Evolutionary conservation across 1,140 invertebrate species (phyloP).

Genomic region (Micrasema minimum): DNA sequence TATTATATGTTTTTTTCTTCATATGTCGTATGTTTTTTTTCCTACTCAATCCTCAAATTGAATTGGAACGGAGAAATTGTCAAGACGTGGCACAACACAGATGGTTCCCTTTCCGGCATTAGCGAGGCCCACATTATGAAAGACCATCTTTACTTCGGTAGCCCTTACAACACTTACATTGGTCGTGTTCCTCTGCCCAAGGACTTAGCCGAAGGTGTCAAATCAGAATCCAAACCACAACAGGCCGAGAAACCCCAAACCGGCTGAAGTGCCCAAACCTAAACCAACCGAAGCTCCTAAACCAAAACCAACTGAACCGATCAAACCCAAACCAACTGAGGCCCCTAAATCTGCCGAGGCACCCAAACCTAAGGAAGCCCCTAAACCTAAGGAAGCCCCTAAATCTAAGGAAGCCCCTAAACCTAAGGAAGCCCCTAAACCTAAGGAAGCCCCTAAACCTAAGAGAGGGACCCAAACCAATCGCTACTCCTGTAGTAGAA

Average conservation of each 20-base stretch:
- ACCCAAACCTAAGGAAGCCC: conserved; percentile 49
- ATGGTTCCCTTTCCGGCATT: conserved; percentile 63
- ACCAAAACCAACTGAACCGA: conserved; percentile 43
- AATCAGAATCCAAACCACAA: conserved; percentile 57
- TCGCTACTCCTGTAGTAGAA: conserved; percentile 63
- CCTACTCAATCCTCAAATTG: conserved; percentile 70
- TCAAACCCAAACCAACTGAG: conserved; percentile 51
- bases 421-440: conserved; percentile 50
- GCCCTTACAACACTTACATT: conserved; percentile 76
- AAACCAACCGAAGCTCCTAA: conserved; percentile 50
- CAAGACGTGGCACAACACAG: conserved; percentile 68
- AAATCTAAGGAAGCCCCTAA: conserved; percentile 52
- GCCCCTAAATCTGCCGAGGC: conserved; percentile 48
- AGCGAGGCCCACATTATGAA: conserved; percentile 72
- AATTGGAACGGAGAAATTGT: conserved; percentile 76
- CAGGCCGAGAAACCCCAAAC: conserved; percentile 50
- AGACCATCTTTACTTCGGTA: conserved; percentile 68
- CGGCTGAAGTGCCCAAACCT: conserved; percentile 50
- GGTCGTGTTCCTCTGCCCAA: conserved; percentile 67
- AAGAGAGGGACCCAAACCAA: conserved; percentile 31
- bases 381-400: conserved; percentile 51
- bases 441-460: conserved; percentile 50
- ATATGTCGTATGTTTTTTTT: neutral
- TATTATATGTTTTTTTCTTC: neutral
- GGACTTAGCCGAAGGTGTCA: conserved; percentile 69